Base-by-base conservation (phyloP, 1,140 invertebrate genomes). In the Drosophila trapezifrons region DNA sequence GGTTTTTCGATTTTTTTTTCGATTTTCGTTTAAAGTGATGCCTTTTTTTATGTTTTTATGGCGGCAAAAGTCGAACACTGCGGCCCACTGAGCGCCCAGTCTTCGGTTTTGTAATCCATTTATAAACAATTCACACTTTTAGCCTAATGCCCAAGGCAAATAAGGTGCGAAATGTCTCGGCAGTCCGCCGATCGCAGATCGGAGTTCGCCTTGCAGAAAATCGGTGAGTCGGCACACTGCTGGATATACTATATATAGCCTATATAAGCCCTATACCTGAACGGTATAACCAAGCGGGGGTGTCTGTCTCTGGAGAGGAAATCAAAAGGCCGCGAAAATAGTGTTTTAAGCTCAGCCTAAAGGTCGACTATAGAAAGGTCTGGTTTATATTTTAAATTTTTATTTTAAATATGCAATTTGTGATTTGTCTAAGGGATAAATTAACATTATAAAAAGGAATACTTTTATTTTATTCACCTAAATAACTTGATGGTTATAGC, bases 51-150 rank as follows among this genome's bases (percentile, higher is more conserved):
- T 67, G 40, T n/a, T 90, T 90, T 90, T 89, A 87, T 87, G 80
- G 72, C 64, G 40, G 55, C 37, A 56, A 73, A 77, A 57, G 38
- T 65, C 62, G 54, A 74, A 80, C 69, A 74, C 49, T 51, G 58
- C 59, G 56, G 42, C 70, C 76, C 70, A 69, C 58, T 89, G 66
- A 81, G 78, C 76, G 58, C 37, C 58, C 51, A 63, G 62, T 75
- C 58, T 66, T 46, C 59, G 67, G 73, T 90, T 90, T 90, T 83
- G 85, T 90, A 90, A 90, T 90, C 87, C 84, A 77, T 84, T 90
- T 90, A 90, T 87, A 90, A 87, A 89, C 83, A 90, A 90, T 90
- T 90, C 80, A 78, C 89, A 90, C 89, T 77, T 90, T 79, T 64
- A 63, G 75, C 63, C 75, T 90, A 91, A 90, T 90, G 75, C 75